These are phyloP conservation scores for Rhizoglyphus robini DNA, from an alignment of 1,140 invertebrate species.

Conservation along the genomic window DNA sequence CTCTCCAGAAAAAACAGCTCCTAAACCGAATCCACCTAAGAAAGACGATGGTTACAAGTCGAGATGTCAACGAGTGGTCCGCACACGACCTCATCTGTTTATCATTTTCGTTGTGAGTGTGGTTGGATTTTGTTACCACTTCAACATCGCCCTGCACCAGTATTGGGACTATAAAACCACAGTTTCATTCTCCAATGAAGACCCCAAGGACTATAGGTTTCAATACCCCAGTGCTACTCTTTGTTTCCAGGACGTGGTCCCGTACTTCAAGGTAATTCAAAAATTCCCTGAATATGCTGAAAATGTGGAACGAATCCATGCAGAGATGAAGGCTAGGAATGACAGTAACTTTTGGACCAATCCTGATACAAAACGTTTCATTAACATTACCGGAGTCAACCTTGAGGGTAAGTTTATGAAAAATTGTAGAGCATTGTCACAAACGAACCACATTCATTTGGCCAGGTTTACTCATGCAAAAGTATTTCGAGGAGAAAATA, in stretches of 20 bases:
- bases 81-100: slow-evolving; percentile 9
- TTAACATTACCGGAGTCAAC: not conserved
- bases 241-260: slow-evolving; percentile 17
- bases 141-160: slow-evolving; percentile 7
- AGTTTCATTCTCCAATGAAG: not conserved
- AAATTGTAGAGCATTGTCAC: too few relatives aligned
- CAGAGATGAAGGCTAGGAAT: not conserved
- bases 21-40: not conserved
- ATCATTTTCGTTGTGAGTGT: slow-evolving; percentile 16
- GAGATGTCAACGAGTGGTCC: not conserved
- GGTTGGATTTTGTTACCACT: slow-evolving; percentile 18
- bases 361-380: not conserved
- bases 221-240: slow-evolving; percentile 7
- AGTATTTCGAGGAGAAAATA: slow-evolving; percentile 12
- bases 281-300: slow-evolving; percentile 13
- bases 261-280: slow-evolving; percentile 6
- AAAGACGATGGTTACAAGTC: not conserved
- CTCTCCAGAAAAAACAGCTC: not conserved
- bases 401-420: not conserved
- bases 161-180: slow-evolving; percentile 18
- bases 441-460: not conserved
- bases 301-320: slow-evolving; percentile 2
- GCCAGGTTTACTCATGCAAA: slow-evolving; percentile 1
- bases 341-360: slow-evolving; percentile 16
- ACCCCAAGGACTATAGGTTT: slow-evolving; percentile 14